Percentiles rank a stretch among this genome's conserved stretches.
Evolutionary conservation across 2,888 invertebrate species (phyloP).

Genomic region (Phragmatobia fuliginosa): DNA sequence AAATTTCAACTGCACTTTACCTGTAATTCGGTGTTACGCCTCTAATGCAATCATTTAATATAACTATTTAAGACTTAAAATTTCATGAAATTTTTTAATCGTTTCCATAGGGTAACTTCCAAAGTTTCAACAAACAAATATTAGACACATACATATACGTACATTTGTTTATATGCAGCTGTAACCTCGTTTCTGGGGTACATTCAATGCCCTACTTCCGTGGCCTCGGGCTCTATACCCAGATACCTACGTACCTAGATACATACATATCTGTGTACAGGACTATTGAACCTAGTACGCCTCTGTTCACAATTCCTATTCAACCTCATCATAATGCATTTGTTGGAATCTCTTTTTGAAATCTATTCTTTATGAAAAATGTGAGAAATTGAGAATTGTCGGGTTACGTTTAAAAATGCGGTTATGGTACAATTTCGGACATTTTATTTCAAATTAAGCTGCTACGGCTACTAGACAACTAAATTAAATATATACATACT

Average conservation of each 20-base stretch:
- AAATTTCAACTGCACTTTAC: too few relatives aligned
- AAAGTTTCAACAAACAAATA: neutral
- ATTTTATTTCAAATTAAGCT: too few relatives aligned
- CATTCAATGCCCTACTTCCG: conserved; percentile 71
- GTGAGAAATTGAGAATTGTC: neutral
- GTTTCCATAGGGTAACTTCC: too few relatives aligned
- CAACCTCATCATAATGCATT: conserved; percentile 11
- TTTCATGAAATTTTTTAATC: neutral
- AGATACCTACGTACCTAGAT: conserved; percentile 44
- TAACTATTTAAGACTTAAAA: too few relatives aligned
- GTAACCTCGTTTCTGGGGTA: conserved; percentile 64
- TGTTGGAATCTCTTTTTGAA: neutral
- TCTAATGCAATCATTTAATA: neutral
- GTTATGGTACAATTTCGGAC: neutral
- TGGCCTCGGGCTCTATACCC: conserved; percentile 67
- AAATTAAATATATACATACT: too few relatives aligned
- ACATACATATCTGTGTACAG: conserved; percentile 3
- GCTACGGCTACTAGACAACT: too few relatives aligned
- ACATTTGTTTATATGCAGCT: conserved; percentile 52
- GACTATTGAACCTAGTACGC: conserved; percentile 12
- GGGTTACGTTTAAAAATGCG: neutral
- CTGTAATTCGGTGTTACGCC: neutral
- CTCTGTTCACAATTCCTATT: conserved; percentile 8
- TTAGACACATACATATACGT: neutral
- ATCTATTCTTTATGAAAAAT: neutral